These are phyloP conservation scores for Melanotaenia duboulayi DNA, from an alignment of 2,113 vertebrate genomes.

Conservation along the genomic window DNA sequence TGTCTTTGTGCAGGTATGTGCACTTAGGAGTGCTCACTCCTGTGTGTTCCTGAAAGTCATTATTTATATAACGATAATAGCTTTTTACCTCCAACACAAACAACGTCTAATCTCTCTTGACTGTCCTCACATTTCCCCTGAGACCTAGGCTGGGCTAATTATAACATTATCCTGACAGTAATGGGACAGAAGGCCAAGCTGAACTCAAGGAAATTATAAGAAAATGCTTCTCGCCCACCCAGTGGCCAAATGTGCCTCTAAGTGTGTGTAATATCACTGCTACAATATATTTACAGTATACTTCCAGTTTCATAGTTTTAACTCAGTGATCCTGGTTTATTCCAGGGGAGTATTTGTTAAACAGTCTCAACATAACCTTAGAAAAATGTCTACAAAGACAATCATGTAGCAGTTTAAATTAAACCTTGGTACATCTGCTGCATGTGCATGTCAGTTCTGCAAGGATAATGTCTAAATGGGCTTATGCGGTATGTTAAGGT, in stretches of 20 bases:
- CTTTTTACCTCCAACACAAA: slow-evolving; percentile 43
- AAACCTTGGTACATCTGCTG: slow-evolving; percentile 9
- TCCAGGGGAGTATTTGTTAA: slow-evolving; percentile 2
- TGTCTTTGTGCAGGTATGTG: not conserved
- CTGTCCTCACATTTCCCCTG: slow-evolving; percentile 32
- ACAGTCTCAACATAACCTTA: slow-evolving; percentile 1
- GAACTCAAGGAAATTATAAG: slow-evolving; percentile 21
- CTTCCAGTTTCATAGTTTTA: not conserved
- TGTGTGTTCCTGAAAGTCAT: slow-evolving; percentile 30
- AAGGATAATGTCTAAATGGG: slow-evolving; percentile 29
- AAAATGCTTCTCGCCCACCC: slow-evolving; percentile 4
- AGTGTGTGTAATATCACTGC: slow-evolving; percentile 8
- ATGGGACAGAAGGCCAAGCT: slow-evolving; percentile 16
- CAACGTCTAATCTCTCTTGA: slow-evolving; percentile 42
- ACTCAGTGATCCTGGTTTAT: not conserved
- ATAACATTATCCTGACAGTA: slow-evolving; percentile 46
- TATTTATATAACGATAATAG: slow-evolving; percentile 47
- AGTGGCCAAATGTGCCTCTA: not conserved
- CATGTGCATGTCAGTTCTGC: not conserved
- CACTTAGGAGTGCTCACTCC: not conserved
- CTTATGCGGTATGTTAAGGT: slow-evolving; percentile 11
- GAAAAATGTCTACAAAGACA: not conserved
- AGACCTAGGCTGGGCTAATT: slow-evolving; percentile 45
- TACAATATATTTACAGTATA: not conserved
- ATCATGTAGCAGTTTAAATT: not conserved